Percentiles rank a stretch among this genome's conserved stretches.
Conservation (phyloP, 2,113 vertebrate species). For the Grammomys dolichurus region DNA sequence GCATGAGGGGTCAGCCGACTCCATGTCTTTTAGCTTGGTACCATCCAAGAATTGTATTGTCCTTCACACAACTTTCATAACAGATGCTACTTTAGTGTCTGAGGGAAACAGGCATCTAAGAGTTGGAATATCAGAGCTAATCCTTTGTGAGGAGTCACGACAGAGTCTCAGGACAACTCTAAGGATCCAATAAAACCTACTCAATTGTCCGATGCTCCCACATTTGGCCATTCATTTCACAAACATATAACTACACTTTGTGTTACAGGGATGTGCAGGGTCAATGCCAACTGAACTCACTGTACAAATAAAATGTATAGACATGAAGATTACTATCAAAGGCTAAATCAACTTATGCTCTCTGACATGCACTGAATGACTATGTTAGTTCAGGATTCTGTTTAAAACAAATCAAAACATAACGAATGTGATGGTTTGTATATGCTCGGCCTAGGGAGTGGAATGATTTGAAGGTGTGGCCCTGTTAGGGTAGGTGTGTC, state of each 20-base stretch:
- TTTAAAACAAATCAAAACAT: constrained; percentile 40
- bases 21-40: neutral
- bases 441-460: too few species aligned
- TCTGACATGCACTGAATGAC: neutral
- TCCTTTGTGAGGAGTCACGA: neutral
- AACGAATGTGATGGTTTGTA: neutral
- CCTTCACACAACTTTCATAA: neutral
- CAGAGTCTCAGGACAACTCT: neutral
- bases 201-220: neutral
- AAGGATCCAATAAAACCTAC: neutral
- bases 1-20: neutral
- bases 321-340: neutral
- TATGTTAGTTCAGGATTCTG: neutral
- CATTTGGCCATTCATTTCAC: neutral
- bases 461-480: too few species aligned
- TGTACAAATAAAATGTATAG: neutral
- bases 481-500: too few species aligned
- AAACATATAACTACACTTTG: neutral
- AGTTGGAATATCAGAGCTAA: neutral
- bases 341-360: constrained; percentile 1
- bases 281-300: neutral
- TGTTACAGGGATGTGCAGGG: neutral
- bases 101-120: neutral
- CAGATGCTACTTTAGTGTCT: neutral
- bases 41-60: neutral